A percentile compares a stretch with the other conserved stretches of the same genome.
These are phyloP conservation scores for Chamaetylas fuelleborni DNA, from an alignment of 2,113 vertebrate genomes.

Conservation along the genomic window DNA sequence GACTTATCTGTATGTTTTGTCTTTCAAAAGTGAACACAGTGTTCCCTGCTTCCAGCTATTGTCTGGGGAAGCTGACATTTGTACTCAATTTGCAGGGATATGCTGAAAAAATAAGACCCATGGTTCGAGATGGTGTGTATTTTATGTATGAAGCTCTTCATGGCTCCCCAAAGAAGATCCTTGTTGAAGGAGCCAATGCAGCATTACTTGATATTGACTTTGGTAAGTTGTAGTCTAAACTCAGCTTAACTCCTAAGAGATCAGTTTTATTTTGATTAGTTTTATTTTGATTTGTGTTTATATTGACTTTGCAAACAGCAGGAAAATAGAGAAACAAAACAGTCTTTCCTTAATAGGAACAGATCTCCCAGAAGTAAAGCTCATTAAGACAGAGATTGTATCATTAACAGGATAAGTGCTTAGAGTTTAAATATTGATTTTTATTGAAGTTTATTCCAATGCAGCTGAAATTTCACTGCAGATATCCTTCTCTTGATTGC, in stretches of 20 bases:
- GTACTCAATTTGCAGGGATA: constrained; percentile 78
- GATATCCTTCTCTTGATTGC: not conserved
- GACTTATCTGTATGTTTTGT: not conserved
- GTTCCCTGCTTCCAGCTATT: not conserved
- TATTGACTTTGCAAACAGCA: not conserved
- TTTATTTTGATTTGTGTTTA: not conserved
- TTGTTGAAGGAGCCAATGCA: constrained; percentile 97
- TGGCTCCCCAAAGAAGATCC: constrained; percentile 89
- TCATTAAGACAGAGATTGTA: not conserved
- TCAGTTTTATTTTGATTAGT: not conserved
- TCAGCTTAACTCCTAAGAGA: not conserved
- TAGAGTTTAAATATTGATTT: not conserved
- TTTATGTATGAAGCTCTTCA: constrained; percentile 97
- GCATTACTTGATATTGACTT: constrained; percentile 98
- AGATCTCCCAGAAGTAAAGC: not conserved
- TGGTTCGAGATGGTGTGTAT: constrained; percentile 95
- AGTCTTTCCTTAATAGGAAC: not conserved
- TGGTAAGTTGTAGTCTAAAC: constrained; percentile 72
- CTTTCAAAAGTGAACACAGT: not conserved
- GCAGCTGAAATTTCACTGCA: not conserved
- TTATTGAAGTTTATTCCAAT: not conserved
- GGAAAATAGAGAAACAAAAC: not conserved
- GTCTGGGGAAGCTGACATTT: not conserved
- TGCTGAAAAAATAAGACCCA: constrained; percentile 90
- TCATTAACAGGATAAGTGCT: not conserved